Evolutionary conservation across 2,113 vertebrate species (phyloP).

Genomic region (Tachysurus fulvidraco): DNA sequence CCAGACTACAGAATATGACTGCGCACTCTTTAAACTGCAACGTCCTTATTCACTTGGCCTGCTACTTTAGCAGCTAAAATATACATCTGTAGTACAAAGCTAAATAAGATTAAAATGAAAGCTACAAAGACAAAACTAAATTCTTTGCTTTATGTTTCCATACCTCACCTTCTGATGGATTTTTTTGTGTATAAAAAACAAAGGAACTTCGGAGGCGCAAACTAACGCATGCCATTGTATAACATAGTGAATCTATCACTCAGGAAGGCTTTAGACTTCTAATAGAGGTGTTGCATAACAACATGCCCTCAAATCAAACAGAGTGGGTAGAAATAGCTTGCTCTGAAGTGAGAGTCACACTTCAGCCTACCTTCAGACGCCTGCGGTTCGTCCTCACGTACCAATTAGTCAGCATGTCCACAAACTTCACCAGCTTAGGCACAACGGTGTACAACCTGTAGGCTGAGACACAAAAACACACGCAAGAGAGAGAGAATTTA

Average conservation of each 20-base stretch:
- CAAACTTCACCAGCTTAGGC: conserved; percentile 93
- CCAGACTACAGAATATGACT: too few species aligned
- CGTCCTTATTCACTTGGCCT: background rate
- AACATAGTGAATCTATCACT: background rate
- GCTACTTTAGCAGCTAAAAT: background rate
- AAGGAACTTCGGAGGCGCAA: background rate
- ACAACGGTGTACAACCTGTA: conserved; percentile 95
- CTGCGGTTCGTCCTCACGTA: conserved; percentile 95
- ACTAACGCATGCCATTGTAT: background rate
- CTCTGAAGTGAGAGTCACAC: conserved; percentile 29
- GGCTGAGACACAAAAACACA: conserved; percentile 68
- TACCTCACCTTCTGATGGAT: background rate
- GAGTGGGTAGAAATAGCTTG: conserved; percentile 22
- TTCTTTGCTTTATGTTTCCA: background rate
- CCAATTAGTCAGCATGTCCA: conserved; percentile 97
- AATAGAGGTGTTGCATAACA: conserved; percentile 11
- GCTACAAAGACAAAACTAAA: background rate
- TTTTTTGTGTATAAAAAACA: background rate
- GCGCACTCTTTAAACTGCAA: background rate
- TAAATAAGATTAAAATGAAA: background rate
- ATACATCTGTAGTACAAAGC: background rate
- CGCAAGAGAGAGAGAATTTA: background rate
- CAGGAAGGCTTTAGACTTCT: background rate
- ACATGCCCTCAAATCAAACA: background rate
- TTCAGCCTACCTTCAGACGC: conserved; percentile 85